phyloP scores from a whole-genome alignment of 2,888 invertebrate species.

The Cynaeus angustus region DNA sequence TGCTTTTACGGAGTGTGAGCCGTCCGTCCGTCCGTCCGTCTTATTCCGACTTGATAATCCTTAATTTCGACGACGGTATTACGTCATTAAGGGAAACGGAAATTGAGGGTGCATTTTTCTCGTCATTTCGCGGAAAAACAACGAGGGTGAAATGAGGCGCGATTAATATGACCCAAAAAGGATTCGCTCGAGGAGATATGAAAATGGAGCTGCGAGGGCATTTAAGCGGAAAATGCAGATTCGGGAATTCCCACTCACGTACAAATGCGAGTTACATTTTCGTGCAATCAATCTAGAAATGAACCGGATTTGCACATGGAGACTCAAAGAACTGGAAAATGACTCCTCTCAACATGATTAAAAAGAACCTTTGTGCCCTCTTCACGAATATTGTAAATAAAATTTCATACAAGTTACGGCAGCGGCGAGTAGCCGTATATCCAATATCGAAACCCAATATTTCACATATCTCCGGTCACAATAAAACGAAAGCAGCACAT shows the following conservation, averaged over 20 bases:
- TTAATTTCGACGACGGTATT: slow-evolving; percentile 27
- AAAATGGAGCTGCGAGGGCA: slow-evolving; percentile 15
- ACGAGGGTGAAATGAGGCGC: slow-evolving; percentile 15
- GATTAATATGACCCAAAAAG: slow-evolving; percentile 27
- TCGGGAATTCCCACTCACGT: slow-evolving; percentile 21
- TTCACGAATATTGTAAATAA: slow-evolving; percentile 45
- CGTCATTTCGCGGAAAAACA: slow-evolving; percentile 13
- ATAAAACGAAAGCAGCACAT: slow-evolving; percentile 35
- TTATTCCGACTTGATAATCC: slow-evolving; percentile 40
- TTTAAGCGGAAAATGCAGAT: slow-evolving; percentile 26
- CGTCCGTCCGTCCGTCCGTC: slow-evolving; percentile 39
- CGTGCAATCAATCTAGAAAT: slow-evolving; percentile 27
- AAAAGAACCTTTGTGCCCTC: slow-evolving; percentile 1
- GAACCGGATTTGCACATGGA: slow-evolving; percentile 31
- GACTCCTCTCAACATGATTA: no score
- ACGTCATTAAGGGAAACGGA: slow-evolving; percentile 13
- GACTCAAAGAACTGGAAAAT: no score
- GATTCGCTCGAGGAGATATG: slow-evolving; percentile 17
- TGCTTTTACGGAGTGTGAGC: slow-evolving; percentile 38
- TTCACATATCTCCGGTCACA: slow-evolving; percentile 38
- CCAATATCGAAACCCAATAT: slow-evolving; percentile 46
- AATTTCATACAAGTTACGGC: slow-evolving; percentile 37
- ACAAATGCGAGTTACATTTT: slow-evolving; percentile 16
- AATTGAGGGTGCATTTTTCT: slow-evolving; percentile 22
- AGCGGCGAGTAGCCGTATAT: slow-evolving; percentile 33